Evolutionary conservation across 2,113 vertebrate species (phyloP), one percentile per base, ranked within the genome.

Genomic region (Mohoua ochrocephala): DNA sequence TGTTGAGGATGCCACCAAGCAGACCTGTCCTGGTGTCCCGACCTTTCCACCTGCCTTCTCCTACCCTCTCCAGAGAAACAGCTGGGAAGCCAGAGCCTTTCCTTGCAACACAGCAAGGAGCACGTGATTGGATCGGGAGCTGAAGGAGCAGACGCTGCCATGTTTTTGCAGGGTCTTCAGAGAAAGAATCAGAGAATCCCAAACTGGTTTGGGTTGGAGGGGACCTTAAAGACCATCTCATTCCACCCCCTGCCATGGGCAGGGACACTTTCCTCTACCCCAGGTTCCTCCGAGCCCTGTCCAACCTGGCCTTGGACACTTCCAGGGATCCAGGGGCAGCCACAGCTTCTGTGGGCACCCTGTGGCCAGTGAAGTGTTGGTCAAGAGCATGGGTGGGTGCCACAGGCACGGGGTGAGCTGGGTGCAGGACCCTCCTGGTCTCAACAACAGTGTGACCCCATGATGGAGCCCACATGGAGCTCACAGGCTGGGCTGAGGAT

Each of bases 101-200:
- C 37, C 50, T 17, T 10, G 28, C 7, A 4, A 4, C 5, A 3
- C 54, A 11, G 4, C 11, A 0, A 22, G 5, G 17, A 53, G 28
- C 31, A 26, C 44, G 20, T 0, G 0, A 1, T 0, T 24, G 59
- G 6, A 12, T 6, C 1, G 9, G 86, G 47, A 33, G 47, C 54
- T 50, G 59, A 24, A 53, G 73, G 23, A 71, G 69, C 31, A 50
- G 69, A n/a, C 1, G 3, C 53, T 31, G 61, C 19, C 1, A 0
- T 1, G 0, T 14, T 59, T 89, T 9, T 42, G 27, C 17, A 54
- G 45, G 6, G 6, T 41, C 53, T 83, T 47, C 86, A 73, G 71
- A 53, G 31, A 26, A 31, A 42, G 24, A 45, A 67, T 39, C 69
- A 12, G 16, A 67, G 45, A 50, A 54, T 47, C 20, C 24, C 53